Evolutionary conservation across 2,888 invertebrate genomes (phyloP), one percentile per base, ranked within the genome.

Genomic region (Apamea epomidion): DNA sequence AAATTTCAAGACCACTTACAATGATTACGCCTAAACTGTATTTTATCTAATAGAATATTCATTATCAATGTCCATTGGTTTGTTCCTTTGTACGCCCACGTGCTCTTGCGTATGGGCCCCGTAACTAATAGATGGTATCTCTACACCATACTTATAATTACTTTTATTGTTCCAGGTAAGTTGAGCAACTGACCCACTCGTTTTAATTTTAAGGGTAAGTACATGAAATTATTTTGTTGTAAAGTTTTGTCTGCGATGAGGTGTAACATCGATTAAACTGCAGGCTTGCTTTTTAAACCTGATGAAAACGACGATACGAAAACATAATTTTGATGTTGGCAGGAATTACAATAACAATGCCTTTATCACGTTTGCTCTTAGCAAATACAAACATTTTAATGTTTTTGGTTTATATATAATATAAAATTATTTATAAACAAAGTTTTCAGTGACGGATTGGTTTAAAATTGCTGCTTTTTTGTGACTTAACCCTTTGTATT

Each of bases 151-250:
- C 90, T 92, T 93, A 78, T 93, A 91, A 92, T 92, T 92, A 91
- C 91, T 92, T 94, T 93, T 91, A 92, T 95, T 95, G 94, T 96
- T 96, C 83, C 95, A 95, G 95, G 96, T 96, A 95, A 88, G 94
- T 94, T 94, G 87, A 90, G 88, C 89, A 93, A 93, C 91, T 73
- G 80, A 80, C 67, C 79, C 51, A 76, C 37, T 80, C 42, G 60
- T 76, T 78, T 78, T 76, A 62, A 65, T 32, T 84, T 64, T 79
- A 75, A 85, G 81, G 82, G 86, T 87, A 76, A 85, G 89, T 88
- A 79, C 75, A 75, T 75, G 29, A 60, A 64, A 51, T 65, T 29
- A 69, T 77, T 81, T 81, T 65, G 51, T 29, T 51, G 1, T 83
- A 77, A 83, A 76, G 78, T 76, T 71, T 29, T 5, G 65, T 48